These are phyloP conservation scores for Choristoneura rosaceana DNA, from an alignment of 2,888 invertebrate species.

Conservation along the genomic window DNA sequence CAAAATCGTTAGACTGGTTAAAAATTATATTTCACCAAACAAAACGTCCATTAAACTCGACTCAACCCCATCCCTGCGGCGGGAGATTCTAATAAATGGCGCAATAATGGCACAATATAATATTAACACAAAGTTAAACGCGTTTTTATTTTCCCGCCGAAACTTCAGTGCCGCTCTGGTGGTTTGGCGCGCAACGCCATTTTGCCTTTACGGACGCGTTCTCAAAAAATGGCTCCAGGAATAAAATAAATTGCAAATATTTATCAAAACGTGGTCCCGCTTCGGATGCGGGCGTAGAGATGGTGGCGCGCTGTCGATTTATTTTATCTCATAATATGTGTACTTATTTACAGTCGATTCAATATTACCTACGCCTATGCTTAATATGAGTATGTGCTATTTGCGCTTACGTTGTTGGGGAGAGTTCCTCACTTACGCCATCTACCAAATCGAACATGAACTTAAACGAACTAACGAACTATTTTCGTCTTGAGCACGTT, in stretches of 20 bases:
- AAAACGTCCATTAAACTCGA: slow-evolving; percentile 82
- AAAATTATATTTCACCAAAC: slow-evolving; percentile 78
- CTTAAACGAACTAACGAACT: neutral
- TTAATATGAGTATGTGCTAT: neutral
- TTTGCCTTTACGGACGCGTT: slow-evolving; percentile 69
- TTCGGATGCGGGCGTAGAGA: slow-evolving; percentile 58
- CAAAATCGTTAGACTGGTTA: slow-evolving; percentile 73
- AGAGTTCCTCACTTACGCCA: neutral
- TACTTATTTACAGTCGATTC: slow-evolving; percentile 1
- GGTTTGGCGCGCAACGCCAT: slow-evolving; percentile 66
- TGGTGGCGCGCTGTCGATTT: slow-evolving; percentile 44
- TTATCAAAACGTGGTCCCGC: slow-evolving; percentile 73
- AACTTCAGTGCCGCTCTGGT: slow-evolving; percentile 73
- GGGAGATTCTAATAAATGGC: slow-evolving; percentile 82
- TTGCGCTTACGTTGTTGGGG: neutral
- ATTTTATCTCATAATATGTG: slow-evolving; percentile 9
- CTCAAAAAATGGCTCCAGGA: slow-evolving; percentile 75
- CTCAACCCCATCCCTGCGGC: slow-evolving; percentile 82
- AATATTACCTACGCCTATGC: neutral
- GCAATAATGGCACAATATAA: slow-evolving; percentile 85
- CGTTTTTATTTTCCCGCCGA: slow-evolving; percentile 81
- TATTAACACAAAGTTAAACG: slow-evolving; percentile 85
- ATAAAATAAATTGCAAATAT: slow-evolving; percentile 80
- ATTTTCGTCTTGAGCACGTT: neutral
- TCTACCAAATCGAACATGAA: neutral